phyloP scores from a whole-genome alignment of 2,797 vertebrate species.

The Sebastes variabilis region DNA sequence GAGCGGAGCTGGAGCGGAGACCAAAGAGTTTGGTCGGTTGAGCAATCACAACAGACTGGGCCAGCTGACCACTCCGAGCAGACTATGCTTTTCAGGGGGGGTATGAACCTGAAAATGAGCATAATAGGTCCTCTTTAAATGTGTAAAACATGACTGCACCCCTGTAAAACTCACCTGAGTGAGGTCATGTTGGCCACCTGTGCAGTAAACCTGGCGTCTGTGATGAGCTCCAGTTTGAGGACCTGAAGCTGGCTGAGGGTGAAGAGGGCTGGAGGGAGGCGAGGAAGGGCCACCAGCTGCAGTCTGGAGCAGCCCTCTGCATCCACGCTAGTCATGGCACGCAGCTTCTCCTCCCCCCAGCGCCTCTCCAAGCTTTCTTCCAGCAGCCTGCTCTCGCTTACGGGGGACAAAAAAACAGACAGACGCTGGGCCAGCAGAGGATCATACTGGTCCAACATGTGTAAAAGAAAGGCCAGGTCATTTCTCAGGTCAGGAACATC shows the following conservation, averaged over 20 bases:
- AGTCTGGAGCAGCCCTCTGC: conserved; percentile 69
- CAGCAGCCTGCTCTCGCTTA: conserved; percentile 81
- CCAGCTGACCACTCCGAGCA: too few relatives aligned
- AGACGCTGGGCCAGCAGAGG: conserved; percentile 83
- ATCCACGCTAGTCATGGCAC: conserved; percentile 68
- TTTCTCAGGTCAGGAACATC: conserved; percentile 84
- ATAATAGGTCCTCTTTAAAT: neutral
- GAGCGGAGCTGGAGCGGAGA: too few relatives aligned
- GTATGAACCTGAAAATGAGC: too few relatives aligned
- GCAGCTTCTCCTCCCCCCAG: conserved; percentile 78
- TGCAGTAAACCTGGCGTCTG: conserved; percentile 76
- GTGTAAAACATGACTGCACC: neutral
- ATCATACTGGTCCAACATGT: conserved; percentile 88
- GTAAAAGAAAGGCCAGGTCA: conserved; percentile 87
- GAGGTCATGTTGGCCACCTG: conserved; percentile 79
- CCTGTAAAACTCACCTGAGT: conserved; percentile 68
- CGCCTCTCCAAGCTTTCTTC: conserved; percentile 78
- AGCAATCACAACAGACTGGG: too few relatives aligned
- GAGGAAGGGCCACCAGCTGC: conserved; percentile 82
- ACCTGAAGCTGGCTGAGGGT: conserved; percentile 79
- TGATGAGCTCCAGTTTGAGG: conserved; percentile 83
- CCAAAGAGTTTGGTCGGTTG: too few relatives aligned
- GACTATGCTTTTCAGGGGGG: too few relatives aligned
- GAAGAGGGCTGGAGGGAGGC: conserved; percentile 81
- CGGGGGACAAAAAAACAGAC: conserved; percentile 85